Conservation (phyloP, 92 coral and sea anemone genomes). For the Micromussa lordhowensis region DNA sequence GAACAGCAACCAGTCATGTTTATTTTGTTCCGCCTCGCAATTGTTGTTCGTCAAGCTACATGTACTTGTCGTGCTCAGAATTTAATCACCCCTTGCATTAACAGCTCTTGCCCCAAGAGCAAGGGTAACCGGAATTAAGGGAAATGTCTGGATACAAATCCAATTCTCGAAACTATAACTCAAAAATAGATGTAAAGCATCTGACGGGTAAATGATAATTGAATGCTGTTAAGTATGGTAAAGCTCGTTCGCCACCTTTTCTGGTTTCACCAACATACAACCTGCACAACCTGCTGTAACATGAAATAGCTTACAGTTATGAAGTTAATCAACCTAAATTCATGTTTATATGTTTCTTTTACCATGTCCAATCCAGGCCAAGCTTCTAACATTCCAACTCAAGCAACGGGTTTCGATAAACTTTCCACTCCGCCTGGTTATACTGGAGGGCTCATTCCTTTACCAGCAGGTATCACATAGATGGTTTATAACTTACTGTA, state of each 20-base stretch:
- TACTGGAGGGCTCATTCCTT: slow-evolving; percentile 54
- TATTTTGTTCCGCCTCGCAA: background rate
- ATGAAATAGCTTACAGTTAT: background rate
- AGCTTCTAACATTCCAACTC: slow-evolving; percentile 16
- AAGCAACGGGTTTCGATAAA: slow-evolving; percentile 17
- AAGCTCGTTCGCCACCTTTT: background rate
- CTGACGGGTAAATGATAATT: background rate
- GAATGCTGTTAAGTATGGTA: background rate
- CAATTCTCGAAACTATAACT: background rate
- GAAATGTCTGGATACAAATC: background rate
- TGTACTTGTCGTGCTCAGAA: too few species aligned
- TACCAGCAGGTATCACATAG: slow-evolving; percentile 37
- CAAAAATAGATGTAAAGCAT: background rate
- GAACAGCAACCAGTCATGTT: too few species aligned
- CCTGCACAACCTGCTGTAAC: background rate
- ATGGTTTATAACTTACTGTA: background rate
- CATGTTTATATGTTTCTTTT: background rate
- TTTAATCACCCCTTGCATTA: too few species aligned
- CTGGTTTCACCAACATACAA: background rate
- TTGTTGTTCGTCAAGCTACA: too few species aligned
- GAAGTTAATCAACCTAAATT: too few species aligned
- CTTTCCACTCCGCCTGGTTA: slow-evolving; percentile 55
- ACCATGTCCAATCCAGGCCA: slow-evolving; percentile 9
- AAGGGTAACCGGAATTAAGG: background rate
- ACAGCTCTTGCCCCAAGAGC: too few species aligned